Base-by-base conservation (phyloP, 1,140 invertebrate genomes). In the Brachionus sp. region DNA sequence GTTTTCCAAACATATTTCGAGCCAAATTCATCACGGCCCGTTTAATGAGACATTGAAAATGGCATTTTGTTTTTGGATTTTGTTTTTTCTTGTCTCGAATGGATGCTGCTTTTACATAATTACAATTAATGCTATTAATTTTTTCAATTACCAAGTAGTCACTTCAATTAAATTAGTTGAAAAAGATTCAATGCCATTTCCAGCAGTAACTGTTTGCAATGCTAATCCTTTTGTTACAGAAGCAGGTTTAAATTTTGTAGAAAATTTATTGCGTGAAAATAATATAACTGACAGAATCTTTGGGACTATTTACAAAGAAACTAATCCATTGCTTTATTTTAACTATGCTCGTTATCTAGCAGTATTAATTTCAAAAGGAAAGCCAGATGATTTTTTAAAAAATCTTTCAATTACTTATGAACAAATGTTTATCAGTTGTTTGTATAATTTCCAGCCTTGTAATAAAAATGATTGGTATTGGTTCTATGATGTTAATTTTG, bases 191-290 rank as follows among this genome's bases (percentile, higher is more conserved):
- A 77, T 77, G 12, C 10, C n/a, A 4, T 77, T 77, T 77, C 75
- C 75, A n/a, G 3, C 75, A 1, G 75, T 77, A 35, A 77, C 75
- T 25, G 46, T 77, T 4, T 77, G 75, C 16, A 77, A 77, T 50
- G 10, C 25, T 1, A 77, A 77, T 23, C 75, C 10, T 10, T 77
- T 77, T 35, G 42, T 50, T 0, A 77, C 75, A 19, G 25, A 29
- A n/a, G 9, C 0, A 35, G 37, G 12, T 1, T 46, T 77, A 46
- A n/a, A 77, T 1, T 46, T 4, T 19, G n/a, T 50, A 12, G 12
- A 23, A n/a, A 16, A 19, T 16, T 16, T 19, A n/a, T 16, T 77
- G 1, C 4, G 1, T 1, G 23, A 57, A 19, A 77, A 46, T 57
- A 46, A 77, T 13, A 46, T 77, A 9, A 50, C 75, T 35, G 42